These are phyloP conservation scores for Megaptera novaeangliae DNA, from an alignment of 2,113 vertebrate genomes.

Conservation along the genomic window DNA sequence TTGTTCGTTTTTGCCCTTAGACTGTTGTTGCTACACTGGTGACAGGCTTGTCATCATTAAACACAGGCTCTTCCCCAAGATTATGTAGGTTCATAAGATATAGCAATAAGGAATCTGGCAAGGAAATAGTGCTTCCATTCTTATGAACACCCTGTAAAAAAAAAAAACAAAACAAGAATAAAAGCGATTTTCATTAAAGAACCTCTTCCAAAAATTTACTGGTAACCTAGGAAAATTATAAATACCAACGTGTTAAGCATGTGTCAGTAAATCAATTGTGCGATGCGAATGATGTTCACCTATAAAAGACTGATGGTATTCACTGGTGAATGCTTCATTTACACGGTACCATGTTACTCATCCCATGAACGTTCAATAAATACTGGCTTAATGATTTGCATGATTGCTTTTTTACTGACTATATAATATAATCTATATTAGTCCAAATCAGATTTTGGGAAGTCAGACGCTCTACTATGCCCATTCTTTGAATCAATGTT, in stretches of 20 bases:
- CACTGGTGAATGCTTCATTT: background rate
- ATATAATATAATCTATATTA: background rate
- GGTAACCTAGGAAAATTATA: background rate
- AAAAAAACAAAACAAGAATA: background rate
- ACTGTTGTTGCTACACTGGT: background rate
- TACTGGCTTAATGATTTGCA: background rate
- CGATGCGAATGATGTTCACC: background rate
- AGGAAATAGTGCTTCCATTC: conserved; percentile 62
- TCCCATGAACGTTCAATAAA: background rate
- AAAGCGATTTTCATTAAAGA: background rate
- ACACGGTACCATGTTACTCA: background rate
- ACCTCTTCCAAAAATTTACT: background rate
- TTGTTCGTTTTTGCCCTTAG: conserved; percentile 22
- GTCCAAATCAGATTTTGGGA: background rate
- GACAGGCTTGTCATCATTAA: conserved; percentile 56
- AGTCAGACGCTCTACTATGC: background rate
- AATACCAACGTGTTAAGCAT: background rate
- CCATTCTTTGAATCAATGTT: background rate
- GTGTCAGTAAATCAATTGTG: background rate
- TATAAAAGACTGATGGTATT: background rate
- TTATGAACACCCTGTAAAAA: conserved; percentile 51
- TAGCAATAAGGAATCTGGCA: conserved; percentile 23
- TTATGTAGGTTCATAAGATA: conserved; percentile 43
- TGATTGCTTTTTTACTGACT: background rate
- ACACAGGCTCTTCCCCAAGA: conserved; percentile 37